phyloP scores from a whole-genome alignment of 2,113 vertebrate genomes.

The Myiopsitta monachus region DNA sequence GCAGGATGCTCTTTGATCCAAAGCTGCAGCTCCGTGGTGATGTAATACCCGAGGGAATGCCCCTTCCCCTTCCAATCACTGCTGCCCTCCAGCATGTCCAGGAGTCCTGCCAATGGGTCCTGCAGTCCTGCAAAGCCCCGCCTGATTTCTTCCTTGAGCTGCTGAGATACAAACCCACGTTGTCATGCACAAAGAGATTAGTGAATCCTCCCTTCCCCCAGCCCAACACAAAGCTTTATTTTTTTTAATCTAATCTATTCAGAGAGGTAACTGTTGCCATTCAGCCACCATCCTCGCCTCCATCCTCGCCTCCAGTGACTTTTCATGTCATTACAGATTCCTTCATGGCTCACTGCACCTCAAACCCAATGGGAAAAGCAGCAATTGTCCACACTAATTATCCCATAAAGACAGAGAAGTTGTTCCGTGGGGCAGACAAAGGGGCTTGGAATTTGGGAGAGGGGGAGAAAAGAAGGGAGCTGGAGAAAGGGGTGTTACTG shows the following conservation, averaged over 20 bases:
- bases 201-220: conserved; percentile 33
- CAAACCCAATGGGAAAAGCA: conserved; percentile 57
- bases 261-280: conserved; percentile 72
- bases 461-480: conserved; percentile 11
- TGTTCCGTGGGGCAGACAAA: conserved; percentile 57
- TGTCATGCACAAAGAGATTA: conserved; percentile 45
- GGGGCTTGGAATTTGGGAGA: conserved; percentile 39
- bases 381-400: conserved; percentile 70
- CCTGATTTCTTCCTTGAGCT: conserved; percentile 68
- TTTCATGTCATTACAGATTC: conserved; percentile 66
- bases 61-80: not conserved
- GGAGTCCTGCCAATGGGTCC: conserved; percentile 41
- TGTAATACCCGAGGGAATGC: conserved; percentile 33
- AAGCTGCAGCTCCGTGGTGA: conserved; percentile 31
- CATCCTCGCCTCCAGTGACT: conserved; percentile 57
- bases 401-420: conserved; percentile 62
- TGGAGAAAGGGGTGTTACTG: not conserved
- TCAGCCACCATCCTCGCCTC: conserved; percentile 61
- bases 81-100: conserved; percentile 61
- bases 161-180: conserved; percentile 53
- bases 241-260: conserved; percentile 66
- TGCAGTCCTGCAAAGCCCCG: conserved; percentile 44
- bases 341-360: conserved; percentile 62
- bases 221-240: conserved; percentile 32
- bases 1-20: conserved; percentile 58